Percentiles rank a stretch among this genome's conserved stretches.
These are phyloP conservation scores for Xenopus laevis DNA, from an alignment of 2,113 vertebrate species.

Conservation along the genomic window DNA sequence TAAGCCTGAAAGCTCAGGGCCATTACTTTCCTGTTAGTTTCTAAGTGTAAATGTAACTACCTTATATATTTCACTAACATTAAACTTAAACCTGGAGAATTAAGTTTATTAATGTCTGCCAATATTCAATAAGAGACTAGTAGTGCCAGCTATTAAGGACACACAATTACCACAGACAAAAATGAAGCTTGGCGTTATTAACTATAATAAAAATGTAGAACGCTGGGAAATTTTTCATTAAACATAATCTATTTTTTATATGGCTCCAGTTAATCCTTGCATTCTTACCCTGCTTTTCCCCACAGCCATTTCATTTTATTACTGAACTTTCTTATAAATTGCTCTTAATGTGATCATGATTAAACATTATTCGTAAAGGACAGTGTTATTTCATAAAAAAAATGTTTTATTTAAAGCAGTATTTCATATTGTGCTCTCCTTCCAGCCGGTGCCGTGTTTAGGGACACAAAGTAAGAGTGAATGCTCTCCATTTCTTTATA, in stretches of 20 bases:
- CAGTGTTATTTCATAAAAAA: conserved; percentile 54
- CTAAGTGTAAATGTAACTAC: conserved; percentile 78
- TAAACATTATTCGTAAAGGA: conserved; percentile 68
- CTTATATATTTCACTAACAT: conserved; percentile 83
- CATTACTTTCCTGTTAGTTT: conserved; percentile 61
- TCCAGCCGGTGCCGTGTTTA: background rate
- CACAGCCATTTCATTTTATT: conserved; percentile 74
- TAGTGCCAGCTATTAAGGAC: conserved; percentile 76
- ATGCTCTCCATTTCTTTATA: background rate
- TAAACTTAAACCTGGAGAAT: conserved; percentile 84
- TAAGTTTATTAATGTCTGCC: conserved; percentile 84
- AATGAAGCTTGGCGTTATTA: conserved; percentile 78
- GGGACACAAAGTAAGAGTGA: background rate
- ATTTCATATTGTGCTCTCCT: conserved; percentile 7
- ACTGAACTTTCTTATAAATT: conserved; percentile 71
- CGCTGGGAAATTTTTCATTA: conserved; percentile 82
- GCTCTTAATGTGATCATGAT: conserved; percentile 80
- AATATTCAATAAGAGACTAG: conserved; percentile 77
- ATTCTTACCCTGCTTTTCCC: conserved; percentile 53
- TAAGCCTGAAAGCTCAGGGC: conserved; percentile 59
- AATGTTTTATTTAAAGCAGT: conserved; percentile 25
- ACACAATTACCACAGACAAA: conserved; percentile 80
- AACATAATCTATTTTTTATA: conserved; percentile 80
- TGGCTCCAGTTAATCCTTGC: conserved; percentile 79
- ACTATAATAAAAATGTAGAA: conserved; percentile 83